These are phyloP conservation scores for Dasysyrphus tricinctus DNA, from an alignment of 2,888 invertebrate species.

Conservation along the genomic window DNA sequence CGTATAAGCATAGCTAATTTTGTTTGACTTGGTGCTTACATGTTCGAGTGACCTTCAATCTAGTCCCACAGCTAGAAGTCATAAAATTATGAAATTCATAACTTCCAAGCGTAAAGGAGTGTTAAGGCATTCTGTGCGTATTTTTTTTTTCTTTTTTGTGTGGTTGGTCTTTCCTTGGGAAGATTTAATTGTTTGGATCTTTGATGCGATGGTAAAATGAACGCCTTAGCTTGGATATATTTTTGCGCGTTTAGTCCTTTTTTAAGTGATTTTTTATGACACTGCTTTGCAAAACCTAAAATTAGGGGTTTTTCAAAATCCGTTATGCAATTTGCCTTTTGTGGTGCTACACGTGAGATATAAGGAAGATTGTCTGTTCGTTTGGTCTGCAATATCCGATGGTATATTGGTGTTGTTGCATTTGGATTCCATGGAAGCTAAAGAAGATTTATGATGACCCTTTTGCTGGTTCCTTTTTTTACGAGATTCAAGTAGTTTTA, in stretches of 20 bases:
- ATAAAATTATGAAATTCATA: slow-evolving; percentile 73
- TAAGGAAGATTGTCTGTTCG: background rate
- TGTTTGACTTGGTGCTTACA: background rate
- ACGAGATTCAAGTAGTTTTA: slow-evolving; percentile 65
- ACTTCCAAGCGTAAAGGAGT: slow-evolving; percentile 61
- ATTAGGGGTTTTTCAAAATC: slow-evolving; percentile 67
- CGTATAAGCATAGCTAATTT: slow-evolving; percentile 41
- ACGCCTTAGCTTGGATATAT: slow-evolving; percentile 17
- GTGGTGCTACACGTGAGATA: slow-evolving; percentile 41
- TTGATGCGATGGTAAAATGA: slow-evolving; percentile 18
- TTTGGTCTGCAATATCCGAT: background rate
- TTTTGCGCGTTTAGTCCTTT: slow-evolving; percentile 43
- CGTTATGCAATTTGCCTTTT: slow-evolving; percentile 59
- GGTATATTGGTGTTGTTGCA: slow-evolving; percentile 62
- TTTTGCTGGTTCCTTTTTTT: slow-evolving; percentile 76
- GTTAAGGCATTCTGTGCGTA: slow-evolving; percentile 9
- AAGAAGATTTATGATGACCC: slow-evolving; percentile 82
- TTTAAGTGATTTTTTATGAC: slow-evolving; percentile 71
- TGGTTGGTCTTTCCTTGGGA: slow-evolving; percentile 27
- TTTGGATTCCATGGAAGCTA: slow-evolving; percentile 76
- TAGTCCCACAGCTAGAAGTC: slow-evolving; percentile 57
- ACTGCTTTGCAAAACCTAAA: slow-evolving; percentile 68
- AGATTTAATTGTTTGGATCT: slow-evolving; percentile 43
- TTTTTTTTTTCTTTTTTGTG: background rate
- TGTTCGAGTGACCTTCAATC: slow-evolving; percentile 59